These are phyloP conservation scores for Drosophila tanythrix DNA, from an alignment of 2,888 invertebrate genomes.

Conservation along the genomic window DNA sequence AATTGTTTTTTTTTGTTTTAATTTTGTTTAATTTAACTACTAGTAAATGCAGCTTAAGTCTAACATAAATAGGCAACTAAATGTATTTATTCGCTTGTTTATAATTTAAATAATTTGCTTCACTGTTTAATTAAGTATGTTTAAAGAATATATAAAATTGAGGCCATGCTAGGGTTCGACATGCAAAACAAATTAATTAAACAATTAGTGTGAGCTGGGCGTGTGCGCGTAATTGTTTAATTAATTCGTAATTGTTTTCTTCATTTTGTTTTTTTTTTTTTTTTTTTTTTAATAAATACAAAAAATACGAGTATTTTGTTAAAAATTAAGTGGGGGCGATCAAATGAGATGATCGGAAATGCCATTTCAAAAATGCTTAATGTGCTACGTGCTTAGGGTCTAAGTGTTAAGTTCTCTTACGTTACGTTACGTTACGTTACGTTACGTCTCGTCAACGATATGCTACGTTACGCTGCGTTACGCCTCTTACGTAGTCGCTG, in stretches of 20 bases:
- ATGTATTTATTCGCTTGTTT: slow-evolving; percentile 52
- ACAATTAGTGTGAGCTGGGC: slow-evolving; percentile 70
- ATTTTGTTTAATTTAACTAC: slow-evolving; percentile 71
- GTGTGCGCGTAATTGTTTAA: slow-evolving; percentile 79
- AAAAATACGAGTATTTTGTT: slow-evolving; percentile 64
- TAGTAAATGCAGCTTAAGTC: slow-evolving; percentile 85
- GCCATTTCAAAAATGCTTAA: slow-evolving; percentile 77
- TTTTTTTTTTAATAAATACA: slow-evolving; percentile 57
- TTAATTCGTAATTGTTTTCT: slow-evolving; percentile 79
- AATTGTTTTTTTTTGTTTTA: slow-evolving; percentile 32
- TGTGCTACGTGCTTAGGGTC: slow-evolving; percentile 28
- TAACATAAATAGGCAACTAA: slow-evolving; percentile 82
- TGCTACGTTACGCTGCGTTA: slow-evolving; percentile 38
- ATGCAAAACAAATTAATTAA: slow-evolving; percentile 84
- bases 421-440: slow-evolving; percentile 35
- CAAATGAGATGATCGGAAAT: slow-evolving; percentile 47
- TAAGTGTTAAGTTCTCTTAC: slow-evolving; percentile 50
- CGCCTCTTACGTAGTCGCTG: slow-evolving; percentile 49
- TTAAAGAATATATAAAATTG: slow-evolving; percentile 47
- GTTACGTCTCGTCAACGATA: slow-evolving; percentile 23
- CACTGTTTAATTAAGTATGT: slow-evolving; percentile 31
- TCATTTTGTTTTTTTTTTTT: slow-evolving; percentile 1
- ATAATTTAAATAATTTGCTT: slow-evolving; percentile 40
- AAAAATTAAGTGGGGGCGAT: slow-evolving; percentile 46
- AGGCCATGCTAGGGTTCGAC: slow-evolving; percentile 65